These are phyloP conservation scores for Ctenopoma multispine DNA, from an alignment of 2,797 vertebrate genomes.

Conservation along the genomic window DNA sequence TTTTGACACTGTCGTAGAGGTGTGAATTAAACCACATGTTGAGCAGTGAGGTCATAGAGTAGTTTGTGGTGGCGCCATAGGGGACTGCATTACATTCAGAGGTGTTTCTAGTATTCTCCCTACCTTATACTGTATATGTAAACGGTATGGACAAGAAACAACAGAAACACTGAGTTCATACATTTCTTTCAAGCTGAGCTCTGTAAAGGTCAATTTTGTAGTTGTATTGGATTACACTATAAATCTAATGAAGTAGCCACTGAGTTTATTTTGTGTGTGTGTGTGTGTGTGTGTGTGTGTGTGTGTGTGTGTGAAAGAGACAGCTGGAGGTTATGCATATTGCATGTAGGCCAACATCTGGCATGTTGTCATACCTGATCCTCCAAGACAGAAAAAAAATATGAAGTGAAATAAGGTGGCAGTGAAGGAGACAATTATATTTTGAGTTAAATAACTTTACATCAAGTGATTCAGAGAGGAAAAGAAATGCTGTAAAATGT, in stretches of 20 bases:
- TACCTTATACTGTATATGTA: no score
- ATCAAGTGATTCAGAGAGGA: neutral
- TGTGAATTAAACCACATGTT: neutral
- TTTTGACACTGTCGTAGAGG: neutral
- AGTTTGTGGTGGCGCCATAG: neutral
- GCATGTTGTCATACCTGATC: slow-evolving; percentile 53
- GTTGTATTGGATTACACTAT: slow-evolving; percentile 8
- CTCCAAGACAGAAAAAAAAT: slow-evolving; percentile 22
- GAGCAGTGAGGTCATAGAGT: neutral
- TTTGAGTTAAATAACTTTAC: neutral
- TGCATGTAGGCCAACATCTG: slow-evolving; percentile 70
- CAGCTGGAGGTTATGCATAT: slow-evolving; percentile 67
- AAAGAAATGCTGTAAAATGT: slow-evolving; percentile 9
- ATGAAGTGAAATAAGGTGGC: neutral
- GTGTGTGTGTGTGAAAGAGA: slow-evolving; percentile 16
- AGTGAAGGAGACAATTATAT: neutral
- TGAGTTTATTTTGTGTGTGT: neutral
- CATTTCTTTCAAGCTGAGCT: neutral
- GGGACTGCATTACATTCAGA: neutral
- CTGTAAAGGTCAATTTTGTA: neutral
- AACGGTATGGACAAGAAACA: neutral
- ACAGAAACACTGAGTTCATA: neutral
- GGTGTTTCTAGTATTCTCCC: no score
- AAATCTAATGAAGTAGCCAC: slow-evolving; percentile 16
- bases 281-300: neutral